Evolutionary conservation across 2,113 vertebrate species (phyloP).

Genomic region (Pycnonotus jocosus): DNA sequence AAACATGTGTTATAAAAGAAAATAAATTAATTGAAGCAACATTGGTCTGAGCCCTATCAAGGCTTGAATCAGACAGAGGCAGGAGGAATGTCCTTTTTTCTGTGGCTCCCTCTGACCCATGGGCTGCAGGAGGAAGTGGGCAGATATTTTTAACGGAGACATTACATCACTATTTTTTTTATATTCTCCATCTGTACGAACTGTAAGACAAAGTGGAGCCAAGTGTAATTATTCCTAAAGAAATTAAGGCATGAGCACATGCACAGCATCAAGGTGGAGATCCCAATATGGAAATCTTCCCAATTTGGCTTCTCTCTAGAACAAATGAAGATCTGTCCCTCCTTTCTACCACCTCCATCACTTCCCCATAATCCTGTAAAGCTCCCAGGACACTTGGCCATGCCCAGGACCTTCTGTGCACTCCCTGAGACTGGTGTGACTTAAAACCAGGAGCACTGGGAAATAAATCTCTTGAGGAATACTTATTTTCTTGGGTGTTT

Average conservation of each 20-base stretch:
- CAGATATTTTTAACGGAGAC: neutral
- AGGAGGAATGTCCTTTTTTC: neutral
- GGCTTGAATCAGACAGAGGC: neutral
- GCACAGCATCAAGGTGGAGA: neutral
- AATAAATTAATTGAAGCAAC: conserved; percentile 17
- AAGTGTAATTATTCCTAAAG: neutral
- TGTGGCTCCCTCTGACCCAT: neutral
- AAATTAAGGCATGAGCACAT: neutral
- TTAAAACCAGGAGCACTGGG: neutral
- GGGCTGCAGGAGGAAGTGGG: neutral
- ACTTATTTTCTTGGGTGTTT: neutral
- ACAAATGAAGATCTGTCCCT: neutral
- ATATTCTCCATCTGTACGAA: neutral
- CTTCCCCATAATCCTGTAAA: neutral
- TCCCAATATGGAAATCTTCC: neutral
- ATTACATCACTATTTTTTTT: neutral
- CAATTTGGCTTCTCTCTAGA: neutral
- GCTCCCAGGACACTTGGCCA: neutral
- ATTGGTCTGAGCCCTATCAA: neutral
- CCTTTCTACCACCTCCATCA: neutral
- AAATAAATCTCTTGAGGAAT: neutral
- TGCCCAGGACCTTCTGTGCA: neutral
- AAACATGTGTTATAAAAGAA: neutral
- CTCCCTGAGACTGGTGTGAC: neutral
- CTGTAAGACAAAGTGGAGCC: neutral